Base-by-base conservation (phyloP, 1,140 invertebrate genomes). In the Nymphalis io region DNA sequence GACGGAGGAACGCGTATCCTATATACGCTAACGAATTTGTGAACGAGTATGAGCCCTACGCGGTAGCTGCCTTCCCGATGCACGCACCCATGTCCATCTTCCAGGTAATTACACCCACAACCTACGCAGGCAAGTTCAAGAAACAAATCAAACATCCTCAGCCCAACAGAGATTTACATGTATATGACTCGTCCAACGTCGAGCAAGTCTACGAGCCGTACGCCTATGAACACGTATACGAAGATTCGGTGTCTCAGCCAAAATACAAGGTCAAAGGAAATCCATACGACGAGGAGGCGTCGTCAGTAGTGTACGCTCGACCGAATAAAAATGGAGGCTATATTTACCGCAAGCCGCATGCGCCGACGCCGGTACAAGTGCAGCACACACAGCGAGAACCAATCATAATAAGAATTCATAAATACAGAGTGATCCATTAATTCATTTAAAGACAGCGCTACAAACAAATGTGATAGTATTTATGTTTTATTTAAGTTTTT, bases 381-480 rank as follows among this genome's bases (percentile, higher is more conserved):
- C 44, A 38, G 21, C 16, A 21, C 16, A 21, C 20, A 2, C 27
- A 20, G 21, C 63, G 48, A 2, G 74, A 83, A 42, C 87, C 87
- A 1, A 73, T 88, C 42, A 76, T 89, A 44, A 75, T 89, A 3
- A 72, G 82, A 33, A 81, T 89, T 38, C 87, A 88, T 63, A 88
- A 86, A 57, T 83, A 89, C 68, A 84, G 75, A 64, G 62, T 87
- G 8, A 68, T 81, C 53, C 67, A 69, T 38, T 69, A 46, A 53
- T 3, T n/a, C 23, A 46, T 11, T 1, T 0, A 38, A 13, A 13
- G 15, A 6, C 0, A 15, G 21, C 20, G 15, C 21, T 38, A 62
- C 60, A 62, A 63, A 63, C 16, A 20, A 20, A 63, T 63, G 60
- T 63, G 60, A 63, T 63, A 63, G 46, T 63, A 51, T 63, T 53